phyloP scores from a whole-genome alignment of 2,888 invertebrate genomes.

The Sinodicranocentrus sp. region DNA sequence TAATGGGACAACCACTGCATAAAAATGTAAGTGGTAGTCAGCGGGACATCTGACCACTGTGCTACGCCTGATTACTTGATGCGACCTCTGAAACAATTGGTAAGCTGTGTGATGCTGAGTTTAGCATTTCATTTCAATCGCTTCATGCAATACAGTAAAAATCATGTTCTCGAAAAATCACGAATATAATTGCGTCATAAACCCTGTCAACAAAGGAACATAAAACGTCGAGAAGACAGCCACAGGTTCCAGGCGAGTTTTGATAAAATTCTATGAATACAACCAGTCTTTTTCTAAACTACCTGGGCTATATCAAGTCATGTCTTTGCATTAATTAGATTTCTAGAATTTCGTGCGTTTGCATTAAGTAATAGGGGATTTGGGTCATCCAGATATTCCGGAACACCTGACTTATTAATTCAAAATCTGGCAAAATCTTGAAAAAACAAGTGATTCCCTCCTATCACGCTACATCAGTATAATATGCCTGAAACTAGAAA shows the following conservation, averaged over 20 bases:
- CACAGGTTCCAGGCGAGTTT: background rate
- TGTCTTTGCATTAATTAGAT: constrained; percentile 9
- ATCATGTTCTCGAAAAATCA: background rate
- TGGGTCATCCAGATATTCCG: background rate
- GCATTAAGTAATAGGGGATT: constrained; percentile 10
- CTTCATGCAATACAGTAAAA: background rate
- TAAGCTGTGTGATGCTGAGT: background rate
- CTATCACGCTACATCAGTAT: background rate
- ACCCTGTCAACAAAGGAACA: background rate
- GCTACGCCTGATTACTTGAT: constrained; percentile 17
- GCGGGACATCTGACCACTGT: constrained; percentile 41
- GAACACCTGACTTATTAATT: background rate
- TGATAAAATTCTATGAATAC: background rate
- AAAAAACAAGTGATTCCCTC: background rate
- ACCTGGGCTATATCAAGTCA: constrained; percentile 18
- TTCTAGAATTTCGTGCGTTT: constrained; percentile 8
- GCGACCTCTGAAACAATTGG: background rate
- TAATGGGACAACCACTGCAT: background rate
- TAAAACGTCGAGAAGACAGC: too few species aligned
- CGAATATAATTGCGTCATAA: constrained; percentile 13
- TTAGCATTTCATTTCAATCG: background rate
- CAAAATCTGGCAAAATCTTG: background rate
- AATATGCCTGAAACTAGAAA: background rate
- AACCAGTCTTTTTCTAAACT: background rate
- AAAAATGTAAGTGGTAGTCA: constrained; percentile 25